phyloP scores from a whole-genome alignment of 2,888 invertebrate genomes.

The Pherbina coryleti region DNA sequence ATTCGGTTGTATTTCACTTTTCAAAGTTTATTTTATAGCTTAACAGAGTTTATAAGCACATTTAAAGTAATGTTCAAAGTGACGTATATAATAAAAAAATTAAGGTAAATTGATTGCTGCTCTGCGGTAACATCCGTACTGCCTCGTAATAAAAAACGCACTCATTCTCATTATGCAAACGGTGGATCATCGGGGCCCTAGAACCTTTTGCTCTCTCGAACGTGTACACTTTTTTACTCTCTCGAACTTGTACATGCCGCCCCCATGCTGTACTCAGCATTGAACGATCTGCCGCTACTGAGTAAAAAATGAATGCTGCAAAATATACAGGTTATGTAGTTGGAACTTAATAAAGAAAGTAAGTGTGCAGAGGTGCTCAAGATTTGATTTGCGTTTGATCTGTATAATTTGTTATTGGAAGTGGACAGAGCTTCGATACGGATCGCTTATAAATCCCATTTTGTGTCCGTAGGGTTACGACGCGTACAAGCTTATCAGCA shows the following conservation, averaged over 20 bases:
- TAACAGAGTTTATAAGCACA: too few relatives aligned
- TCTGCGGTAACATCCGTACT: too few relatives aligned
- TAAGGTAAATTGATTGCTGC: too few relatives aligned
- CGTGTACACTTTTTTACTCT: too few relatives aligned
- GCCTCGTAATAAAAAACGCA: too few relatives aligned
- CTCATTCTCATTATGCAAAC: too few relatives aligned
- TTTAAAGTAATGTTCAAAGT: too few relatives aligned
- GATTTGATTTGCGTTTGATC: not conserved
- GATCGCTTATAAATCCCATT: constrained; percentile 36
- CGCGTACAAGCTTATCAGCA: constrained; percentile 40
- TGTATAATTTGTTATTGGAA: constrained; percentile 8
- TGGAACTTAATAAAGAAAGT: not conserved
- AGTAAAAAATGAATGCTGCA: not conserved
- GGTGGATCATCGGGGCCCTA: too few relatives aligned
- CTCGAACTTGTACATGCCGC: not conserved
- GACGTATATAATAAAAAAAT: too few relatives aligned
- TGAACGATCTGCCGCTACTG: not conserved
- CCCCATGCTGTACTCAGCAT: not conserved
- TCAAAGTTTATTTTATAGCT: too few relatives aligned
- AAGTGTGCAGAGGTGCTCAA: not conserved
- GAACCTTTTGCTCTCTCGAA: too few relatives aligned
- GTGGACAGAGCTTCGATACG: constrained; percentile 30
- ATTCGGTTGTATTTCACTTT: too few relatives aligned
- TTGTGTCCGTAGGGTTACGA: constrained; percentile 35
- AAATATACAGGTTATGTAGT: not conserved